Evolutionary conservation across 1,140 invertebrate species (phyloP).

Genomic region (Conus ventricosus): DNA sequence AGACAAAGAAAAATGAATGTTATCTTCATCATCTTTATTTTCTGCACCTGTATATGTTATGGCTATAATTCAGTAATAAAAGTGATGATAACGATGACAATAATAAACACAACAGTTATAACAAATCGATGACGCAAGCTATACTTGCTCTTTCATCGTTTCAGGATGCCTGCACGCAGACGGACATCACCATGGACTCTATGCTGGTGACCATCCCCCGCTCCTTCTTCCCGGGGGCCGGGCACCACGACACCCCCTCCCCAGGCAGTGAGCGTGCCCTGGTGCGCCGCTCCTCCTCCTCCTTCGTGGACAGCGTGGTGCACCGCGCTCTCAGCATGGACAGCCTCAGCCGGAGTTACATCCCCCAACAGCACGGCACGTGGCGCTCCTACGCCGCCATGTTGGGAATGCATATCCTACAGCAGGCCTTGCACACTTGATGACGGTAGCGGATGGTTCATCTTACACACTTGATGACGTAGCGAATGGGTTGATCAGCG

Average conservation of each 20-base stretch:
- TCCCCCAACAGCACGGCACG: conserved; percentile 42
- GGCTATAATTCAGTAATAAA: too few species aligned
- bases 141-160: neutral
- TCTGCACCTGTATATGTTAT: too few species aligned
- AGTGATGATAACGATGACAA: too few species aligned
- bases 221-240: conserved; percentile 27
- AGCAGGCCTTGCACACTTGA: conserved; percentile 47
- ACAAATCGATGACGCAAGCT: too few species aligned
- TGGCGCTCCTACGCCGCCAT: conserved; percentile 56
- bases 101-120: too few species aligned
- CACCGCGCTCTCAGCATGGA: conserved; percentile 51
- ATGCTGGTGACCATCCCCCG: conserved; percentile 51
- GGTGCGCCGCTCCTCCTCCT: conserved; percentile 30
- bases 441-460: too few species aligned
- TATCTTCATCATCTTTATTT: too few species aligned
- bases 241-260: neutral
- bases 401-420: conserved; percentile 54
- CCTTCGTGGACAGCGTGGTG: conserved; percentile 32
- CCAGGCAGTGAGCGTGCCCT: neutral
- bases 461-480: conserved; percentile 34
- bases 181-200: conserved; percentile 50
- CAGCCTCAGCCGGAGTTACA: conserved; percentile 45
- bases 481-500: conserved; percentile 9
- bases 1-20: too few species aligned
- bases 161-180: conserved; percentile 49